These are phyloP conservation scores for Eretmochelys imbricata DNA, from an alignment of 2,113 vertebrate species.

Conservation along the genomic window DNA sequence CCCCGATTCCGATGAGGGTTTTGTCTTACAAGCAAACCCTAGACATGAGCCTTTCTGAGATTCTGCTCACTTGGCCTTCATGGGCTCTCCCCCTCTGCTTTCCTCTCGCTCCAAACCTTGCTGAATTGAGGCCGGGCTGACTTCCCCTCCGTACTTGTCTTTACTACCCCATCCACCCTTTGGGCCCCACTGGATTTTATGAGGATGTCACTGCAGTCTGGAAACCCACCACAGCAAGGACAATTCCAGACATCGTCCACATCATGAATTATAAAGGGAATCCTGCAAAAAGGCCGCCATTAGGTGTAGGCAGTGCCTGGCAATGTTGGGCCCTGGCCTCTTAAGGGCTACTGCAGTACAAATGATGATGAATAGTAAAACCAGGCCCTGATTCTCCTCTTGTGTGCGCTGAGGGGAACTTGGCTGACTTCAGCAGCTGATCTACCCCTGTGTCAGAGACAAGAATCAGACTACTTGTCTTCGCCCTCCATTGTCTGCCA, in stretches of 20 bases:
- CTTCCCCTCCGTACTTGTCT: neutral
- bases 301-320: neutral
- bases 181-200: neutral
- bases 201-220: neutral
- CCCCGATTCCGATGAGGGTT: neutral
- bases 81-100: neutral
- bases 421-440: neutral
- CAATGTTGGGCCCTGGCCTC: neutral
- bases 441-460: neutral
- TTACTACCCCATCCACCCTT: neutral
- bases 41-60: neutral
- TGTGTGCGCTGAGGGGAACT: neutral
- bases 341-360: rapidly evolving
- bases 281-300: neutral
- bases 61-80: neutral
- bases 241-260: neutral
- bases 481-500: neutral
- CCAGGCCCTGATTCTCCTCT: neutral
- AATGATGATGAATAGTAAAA: neutral
- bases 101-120: neutral
- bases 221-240: neutral
- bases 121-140: neutral
- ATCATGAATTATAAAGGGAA: neutral
- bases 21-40: neutral
- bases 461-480: neutral